Evolutionary conservation across 2,797 vertebrate species (phyloP).

Genomic region (Fundulus diaphanus): DNA sequence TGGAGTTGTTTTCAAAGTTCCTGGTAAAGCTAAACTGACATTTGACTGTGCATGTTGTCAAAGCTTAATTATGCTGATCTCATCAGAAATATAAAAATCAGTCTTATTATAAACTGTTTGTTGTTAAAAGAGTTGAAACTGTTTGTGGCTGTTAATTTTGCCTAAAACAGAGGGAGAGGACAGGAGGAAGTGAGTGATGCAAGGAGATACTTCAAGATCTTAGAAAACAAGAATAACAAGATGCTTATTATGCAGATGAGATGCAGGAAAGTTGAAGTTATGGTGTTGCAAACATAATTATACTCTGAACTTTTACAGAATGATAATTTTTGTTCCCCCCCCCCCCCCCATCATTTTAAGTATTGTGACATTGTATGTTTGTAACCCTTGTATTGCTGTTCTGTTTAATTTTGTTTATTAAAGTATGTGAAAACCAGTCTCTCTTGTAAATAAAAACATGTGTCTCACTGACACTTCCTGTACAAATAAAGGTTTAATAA

Average conservation of each 20-base stretch:
- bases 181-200: neutral
- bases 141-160: neutral
- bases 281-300: neutral
- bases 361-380: too few species aligned
- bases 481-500: too few species aligned
- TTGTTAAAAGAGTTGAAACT: conserved; percentile 1
- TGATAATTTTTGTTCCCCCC: too few species aligned
- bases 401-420: too few species aligned
- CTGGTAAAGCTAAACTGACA: neutral
- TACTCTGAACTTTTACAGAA: neutral
- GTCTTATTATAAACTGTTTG: neutral
- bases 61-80: neutral
- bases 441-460: too few species aligned
- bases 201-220: neutral
- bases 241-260: neutral
- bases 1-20: neutral
- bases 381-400: too few species aligned
- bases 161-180: neutral
- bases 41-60: neutral
- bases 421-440: too few species aligned
- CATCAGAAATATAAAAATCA: conserved; percentile 8
- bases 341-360: too few species aligned
- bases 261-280: neutral
- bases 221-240: neutral
- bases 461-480: too few species aligned